These are phyloP conservation scores for Anguilla rostrata DNA, from an alignment of 2,113 vertebrate species.

Conservation along the genomic window DNA sequence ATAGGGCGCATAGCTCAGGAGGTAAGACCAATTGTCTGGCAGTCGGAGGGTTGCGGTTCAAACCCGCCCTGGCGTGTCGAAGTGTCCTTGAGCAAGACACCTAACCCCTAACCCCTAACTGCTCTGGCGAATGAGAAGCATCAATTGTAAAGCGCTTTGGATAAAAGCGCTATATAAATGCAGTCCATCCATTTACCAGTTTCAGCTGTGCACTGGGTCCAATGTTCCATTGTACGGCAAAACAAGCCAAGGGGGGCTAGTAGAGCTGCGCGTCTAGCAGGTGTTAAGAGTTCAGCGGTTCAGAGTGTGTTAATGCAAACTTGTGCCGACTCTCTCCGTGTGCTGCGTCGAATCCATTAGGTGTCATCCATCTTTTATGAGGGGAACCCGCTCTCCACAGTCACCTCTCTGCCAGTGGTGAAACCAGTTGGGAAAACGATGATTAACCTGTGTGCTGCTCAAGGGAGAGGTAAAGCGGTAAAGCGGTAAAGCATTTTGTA, in stretches of 20 bases:
- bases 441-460: constrained; percentile 7
- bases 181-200: no score
- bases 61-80: no score
- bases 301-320: not conserved
- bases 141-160: no score
- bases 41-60: no score
- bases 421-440: constrained; percentile 6
- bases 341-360: not conserved
- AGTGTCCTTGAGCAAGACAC: no score
- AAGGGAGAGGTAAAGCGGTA: not conserved
- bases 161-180: no score
- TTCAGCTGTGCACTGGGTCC: not conserved
- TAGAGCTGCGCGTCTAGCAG: not conserved
- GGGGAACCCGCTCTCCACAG: not conserved
- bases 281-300: not conserved
- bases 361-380: constrained; percentile 7
- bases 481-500: not conserved
- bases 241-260: not conserved
- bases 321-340: not conserved
- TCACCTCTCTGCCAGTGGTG: not conserved
- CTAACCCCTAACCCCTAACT: no score
- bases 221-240: not conserved
- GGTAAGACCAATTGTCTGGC: no score
- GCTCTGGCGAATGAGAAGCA: no score
- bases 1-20: no score